Evolutionary conservation across 2,113 vertebrate species (phyloP).

Genomic region (Crotalus viridis): DNA sequence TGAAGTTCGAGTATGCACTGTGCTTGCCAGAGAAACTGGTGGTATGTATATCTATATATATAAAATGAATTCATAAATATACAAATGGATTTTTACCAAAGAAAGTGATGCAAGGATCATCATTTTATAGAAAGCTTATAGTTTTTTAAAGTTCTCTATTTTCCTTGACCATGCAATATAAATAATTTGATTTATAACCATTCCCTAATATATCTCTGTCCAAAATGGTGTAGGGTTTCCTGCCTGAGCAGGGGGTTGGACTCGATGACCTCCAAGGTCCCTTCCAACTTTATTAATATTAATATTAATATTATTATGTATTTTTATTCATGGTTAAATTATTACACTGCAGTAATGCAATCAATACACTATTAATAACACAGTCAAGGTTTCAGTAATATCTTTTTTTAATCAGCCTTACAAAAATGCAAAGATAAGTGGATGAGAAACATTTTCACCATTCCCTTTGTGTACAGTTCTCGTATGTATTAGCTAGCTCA

Average conservation of each 20-base stretch:
- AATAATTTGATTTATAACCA: not conserved
- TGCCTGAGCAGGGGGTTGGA: too few relatives aligned
- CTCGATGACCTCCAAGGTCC: too few relatives aligned
- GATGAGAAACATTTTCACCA: not conserved
- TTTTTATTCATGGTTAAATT: not conserved
- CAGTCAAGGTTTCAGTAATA: not conserved
- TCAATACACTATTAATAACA: not conserved
- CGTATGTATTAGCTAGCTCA: not conserved
- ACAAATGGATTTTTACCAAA: not conserved
- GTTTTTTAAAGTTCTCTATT: not conserved
- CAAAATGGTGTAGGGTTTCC: too few relatives aligned
- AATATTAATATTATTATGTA: too few relatives aligned
- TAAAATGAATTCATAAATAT: constrained; percentile 8
- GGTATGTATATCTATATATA: constrained; percentile 69
- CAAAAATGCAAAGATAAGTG: not conserved
- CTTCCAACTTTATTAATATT: too few relatives aligned
- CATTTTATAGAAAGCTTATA: not conserved
- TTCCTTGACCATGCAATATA: not conserved
- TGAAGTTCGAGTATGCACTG: constrained; percentile 93
- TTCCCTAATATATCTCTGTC: not conserved
- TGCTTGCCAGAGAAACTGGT: constrained; percentile 90
- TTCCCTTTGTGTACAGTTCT: not conserved
- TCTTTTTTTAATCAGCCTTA: not conserved
- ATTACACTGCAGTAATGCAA: not conserved
- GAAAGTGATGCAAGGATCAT: not conserved